phyloP scores from a whole-genome alignment of 2,888 invertebrate species.

The Drosophila hamatofila region DNA sequence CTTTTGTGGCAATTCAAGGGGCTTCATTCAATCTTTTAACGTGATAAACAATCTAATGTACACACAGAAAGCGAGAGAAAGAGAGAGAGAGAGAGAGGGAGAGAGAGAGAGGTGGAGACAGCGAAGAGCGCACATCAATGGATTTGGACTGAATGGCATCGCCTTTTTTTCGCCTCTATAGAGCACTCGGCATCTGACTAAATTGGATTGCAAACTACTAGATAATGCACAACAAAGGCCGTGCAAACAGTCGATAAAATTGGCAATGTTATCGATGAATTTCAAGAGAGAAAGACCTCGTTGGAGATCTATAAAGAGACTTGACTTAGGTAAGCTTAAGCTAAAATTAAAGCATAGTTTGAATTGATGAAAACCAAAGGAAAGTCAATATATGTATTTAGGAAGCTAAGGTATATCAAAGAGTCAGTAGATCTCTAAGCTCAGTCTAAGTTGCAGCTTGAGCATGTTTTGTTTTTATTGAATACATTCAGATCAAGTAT shows the following conservation, averaged over 20 bases:
- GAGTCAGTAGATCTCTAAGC: no score
- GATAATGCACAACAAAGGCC: slow-evolving; percentile 35
- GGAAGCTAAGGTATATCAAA: no score
- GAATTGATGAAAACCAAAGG: no score
- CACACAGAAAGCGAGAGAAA: slow-evolving; percentile 5
- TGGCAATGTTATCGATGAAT: slow-evolving; percentile 2
- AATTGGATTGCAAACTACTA: slow-evolving; percentile 50
- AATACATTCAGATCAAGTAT: no score
- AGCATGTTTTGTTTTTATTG: no score
- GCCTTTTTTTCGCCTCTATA: neutral
- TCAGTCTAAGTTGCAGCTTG: no score
- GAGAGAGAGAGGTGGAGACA: no score
- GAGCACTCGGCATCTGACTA: slow-evolving; percentile 28
- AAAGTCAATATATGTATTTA: no score
- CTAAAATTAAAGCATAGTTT: no score
- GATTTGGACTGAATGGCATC: slow-evolving; percentile 24
- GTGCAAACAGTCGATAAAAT: slow-evolving; percentile 23
- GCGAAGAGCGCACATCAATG: slow-evolving; percentile 18
- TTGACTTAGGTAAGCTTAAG: neutral
- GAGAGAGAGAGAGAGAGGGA: neutral
- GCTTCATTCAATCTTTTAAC: slow-evolving; percentile 70
- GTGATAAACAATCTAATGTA: slow-evolving; percentile 74
- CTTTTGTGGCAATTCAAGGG: slow-evolving; percentile 54
- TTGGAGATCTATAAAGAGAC: neutral
- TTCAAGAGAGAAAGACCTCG: neutral